Conservation (phyloP, 2,888 invertebrate species). For the Falcaria lacertinaria region DNA sequence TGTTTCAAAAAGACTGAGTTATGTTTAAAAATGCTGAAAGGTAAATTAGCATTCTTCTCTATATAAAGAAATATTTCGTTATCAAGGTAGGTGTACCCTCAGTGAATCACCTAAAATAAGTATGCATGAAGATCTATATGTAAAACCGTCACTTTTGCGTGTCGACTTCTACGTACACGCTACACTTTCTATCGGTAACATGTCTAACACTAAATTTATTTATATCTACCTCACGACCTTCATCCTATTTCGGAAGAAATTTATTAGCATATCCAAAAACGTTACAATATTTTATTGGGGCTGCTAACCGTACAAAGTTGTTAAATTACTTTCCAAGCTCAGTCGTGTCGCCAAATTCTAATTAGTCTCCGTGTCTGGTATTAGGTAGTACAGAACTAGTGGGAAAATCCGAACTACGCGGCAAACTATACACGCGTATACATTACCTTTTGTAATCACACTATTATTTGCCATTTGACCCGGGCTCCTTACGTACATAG, state of each 20-base stretch:
- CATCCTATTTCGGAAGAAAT: not conserved
- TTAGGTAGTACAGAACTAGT: conserved; percentile 55
- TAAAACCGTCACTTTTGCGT: too few species aligned
- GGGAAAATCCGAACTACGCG: conserved; percentile 35
- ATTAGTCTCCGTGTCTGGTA: conserved; percentile 73
- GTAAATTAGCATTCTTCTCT: too few species aligned
- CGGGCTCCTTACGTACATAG: conserved; percentile 14
- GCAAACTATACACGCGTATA: conserved; percentile 21
- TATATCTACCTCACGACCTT: not conserved
- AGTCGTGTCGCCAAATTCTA: conserved; percentile 75
- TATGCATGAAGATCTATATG: too few species aligned
- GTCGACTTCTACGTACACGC: too few species aligned
- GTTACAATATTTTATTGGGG: conserved; percentile 9
- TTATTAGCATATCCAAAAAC: not conserved
- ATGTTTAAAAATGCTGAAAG: too few species aligned
- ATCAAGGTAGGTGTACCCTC: too few species aligned
- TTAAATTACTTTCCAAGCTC: conserved; percentile 43
- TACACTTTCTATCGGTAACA: too few species aligned
- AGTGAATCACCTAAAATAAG: too few species aligned
- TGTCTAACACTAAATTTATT: too few species aligned
- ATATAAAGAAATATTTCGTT: too few species aligned
- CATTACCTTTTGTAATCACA: conserved; percentile 21
- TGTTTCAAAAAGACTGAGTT: too few species aligned
- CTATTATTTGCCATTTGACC: conserved; percentile 28
- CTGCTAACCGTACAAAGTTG: conserved; percentile 53